Evolutionary conservation across 92 coral and sea anemone genomes (phyloP).

Genomic region (Anthopleura xanthogrammica): DNA sequence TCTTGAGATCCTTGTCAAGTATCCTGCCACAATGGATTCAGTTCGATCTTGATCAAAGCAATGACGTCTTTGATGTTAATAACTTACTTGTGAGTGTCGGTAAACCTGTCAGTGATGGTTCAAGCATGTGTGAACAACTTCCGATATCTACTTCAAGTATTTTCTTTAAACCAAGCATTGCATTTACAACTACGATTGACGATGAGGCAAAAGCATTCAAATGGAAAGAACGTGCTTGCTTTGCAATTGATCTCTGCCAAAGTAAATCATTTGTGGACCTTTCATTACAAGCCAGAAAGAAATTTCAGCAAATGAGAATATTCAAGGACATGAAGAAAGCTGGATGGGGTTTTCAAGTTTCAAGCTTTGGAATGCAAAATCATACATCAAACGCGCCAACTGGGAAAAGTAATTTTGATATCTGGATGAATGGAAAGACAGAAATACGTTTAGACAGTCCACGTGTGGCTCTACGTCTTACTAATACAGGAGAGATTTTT

Average conservation of each 20-base stretch:
- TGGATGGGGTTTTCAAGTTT: slow-evolving; percentile 28
- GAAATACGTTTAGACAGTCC: neutral
- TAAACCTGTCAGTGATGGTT: neutral
- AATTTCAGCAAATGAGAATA: slow-evolving; percentile 6
- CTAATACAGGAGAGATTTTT: slow-evolving; percentile 10
- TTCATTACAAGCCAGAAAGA: slow-evolving; percentile 19
- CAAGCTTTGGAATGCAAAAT: slow-evolving; percentile 16
- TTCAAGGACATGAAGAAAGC: slow-evolving; percentile 15
- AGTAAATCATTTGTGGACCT: slow-evolving; percentile 22
- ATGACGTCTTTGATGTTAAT: slow-evolving; percentile 10
- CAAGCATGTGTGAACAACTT: slow-evolving; percentile 20
- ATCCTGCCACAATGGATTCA: slow-evolving; percentile 26
- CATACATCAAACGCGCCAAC: neutral
- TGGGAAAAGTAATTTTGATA: neutral
- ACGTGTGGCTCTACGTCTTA: neutral
- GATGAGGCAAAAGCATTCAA: slow-evolving; percentile 3
- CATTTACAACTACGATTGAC: neutral
- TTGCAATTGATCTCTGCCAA: slow-evolving; percentile 31
- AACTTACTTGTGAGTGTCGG: slow-evolving; percentile 7
- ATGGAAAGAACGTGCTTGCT: slow-evolving; percentile 18
- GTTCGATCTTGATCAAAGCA: neutral
- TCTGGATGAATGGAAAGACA: slow-evolving; percentile 21
- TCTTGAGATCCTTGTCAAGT: slow-evolving; percentile 15
- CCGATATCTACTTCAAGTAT: slow-evolving; percentile 15
- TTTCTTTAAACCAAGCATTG: slow-evolving; percentile 18